Percentiles rank a stretch among this genome's conserved stretches.
Evolutionary conservation across 2,888 invertebrate species (phyloP).

Genomic region (Patella caerulea): DNA sequence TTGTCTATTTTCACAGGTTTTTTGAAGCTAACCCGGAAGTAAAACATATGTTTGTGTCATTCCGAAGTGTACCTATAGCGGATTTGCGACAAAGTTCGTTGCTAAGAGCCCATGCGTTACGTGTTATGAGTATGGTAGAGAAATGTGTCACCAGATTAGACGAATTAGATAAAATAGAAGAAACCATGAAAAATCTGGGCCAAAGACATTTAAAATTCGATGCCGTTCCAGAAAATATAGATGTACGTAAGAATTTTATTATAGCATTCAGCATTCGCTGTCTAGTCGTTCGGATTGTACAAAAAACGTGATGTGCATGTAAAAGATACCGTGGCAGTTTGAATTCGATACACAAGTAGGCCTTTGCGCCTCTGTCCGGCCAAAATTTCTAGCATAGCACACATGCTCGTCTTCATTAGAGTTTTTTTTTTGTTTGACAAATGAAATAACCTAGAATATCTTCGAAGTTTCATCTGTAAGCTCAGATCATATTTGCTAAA

Average conservation of each 20-base stretch:
- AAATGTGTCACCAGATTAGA: constrained; percentile 1
- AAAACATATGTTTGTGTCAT: neutral
- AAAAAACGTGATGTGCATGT: too few species aligned
- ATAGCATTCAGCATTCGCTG: too few species aligned
- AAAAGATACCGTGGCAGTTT: too few species aligned
- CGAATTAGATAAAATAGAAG: constrained; percentile 1
- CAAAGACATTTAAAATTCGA: neutral
- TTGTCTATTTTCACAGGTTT: neutral
- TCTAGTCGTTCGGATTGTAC: too few species aligned
- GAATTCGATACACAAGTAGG: too few species aligned
- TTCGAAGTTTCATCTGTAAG: too few species aligned
- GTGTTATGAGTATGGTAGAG: constrained; percentile 4
- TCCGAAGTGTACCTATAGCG: neutral
- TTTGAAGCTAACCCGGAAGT: constrained; percentile 1
- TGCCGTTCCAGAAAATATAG: neutral
- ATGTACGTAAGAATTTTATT: neutral
- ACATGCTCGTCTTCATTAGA: too few species aligned
- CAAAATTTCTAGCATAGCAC: too few species aligned
- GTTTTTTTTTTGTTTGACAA: too few species aligned
- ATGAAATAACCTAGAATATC: too few species aligned
- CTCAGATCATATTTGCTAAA: too few species aligned
- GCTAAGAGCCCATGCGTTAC: constrained; percentile 5
- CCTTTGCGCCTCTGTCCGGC: too few species aligned
- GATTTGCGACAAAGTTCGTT: neutral
- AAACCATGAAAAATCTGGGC: constrained; percentile 3